Conservation (phyloP, 2,888 invertebrate species). For the Callosobruchus maculatus region DNA sequence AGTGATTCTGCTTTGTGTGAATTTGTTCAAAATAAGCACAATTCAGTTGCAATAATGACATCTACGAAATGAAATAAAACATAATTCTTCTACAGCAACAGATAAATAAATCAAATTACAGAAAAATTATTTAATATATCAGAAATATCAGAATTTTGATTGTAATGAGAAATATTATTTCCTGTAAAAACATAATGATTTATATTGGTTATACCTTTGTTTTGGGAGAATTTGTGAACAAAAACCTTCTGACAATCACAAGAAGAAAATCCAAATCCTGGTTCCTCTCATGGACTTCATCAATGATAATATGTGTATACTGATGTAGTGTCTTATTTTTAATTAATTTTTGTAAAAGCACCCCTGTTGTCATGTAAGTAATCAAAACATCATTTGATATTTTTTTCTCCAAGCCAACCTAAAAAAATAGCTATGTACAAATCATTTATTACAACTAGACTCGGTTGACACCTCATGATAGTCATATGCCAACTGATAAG, state of each 20-base stretch:
- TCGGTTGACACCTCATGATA: no score
- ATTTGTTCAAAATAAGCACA: no score
- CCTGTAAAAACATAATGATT: no score
- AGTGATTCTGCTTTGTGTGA: no score
- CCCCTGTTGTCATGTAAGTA: slow-evolving; percentile 85
- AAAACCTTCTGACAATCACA: slow-evolving; percentile 74
- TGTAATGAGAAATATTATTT: no score
- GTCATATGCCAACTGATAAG: no score
- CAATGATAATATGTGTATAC: slow-evolving; percentile 86
- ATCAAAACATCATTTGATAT: slow-evolving; percentile 68
- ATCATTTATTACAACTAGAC: background rate
- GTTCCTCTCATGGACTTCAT: slow-evolving; percentile 92
- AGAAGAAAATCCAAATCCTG: slow-evolving; percentile 89
- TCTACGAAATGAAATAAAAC: no score
- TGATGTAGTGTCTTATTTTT: slow-evolving; percentile 64
- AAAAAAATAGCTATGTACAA: slow-evolving; percentile 14
- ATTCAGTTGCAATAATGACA: no score
- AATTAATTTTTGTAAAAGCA: slow-evolving; percentile 76
- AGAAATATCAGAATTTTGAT: no score
- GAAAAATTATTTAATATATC: no score
- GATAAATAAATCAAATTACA: no score
- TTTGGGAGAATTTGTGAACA: slow-evolving; percentile 62
- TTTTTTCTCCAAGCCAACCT: slow-evolving; percentile 69
- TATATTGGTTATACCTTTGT: slow-evolving; percentile 54
- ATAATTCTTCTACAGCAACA: no score